These are phyloP conservation scores for Vesta saturnalis DNA, from an alignment of 2,888 invertebrate genomes.

Conservation along the genomic window DNA sequence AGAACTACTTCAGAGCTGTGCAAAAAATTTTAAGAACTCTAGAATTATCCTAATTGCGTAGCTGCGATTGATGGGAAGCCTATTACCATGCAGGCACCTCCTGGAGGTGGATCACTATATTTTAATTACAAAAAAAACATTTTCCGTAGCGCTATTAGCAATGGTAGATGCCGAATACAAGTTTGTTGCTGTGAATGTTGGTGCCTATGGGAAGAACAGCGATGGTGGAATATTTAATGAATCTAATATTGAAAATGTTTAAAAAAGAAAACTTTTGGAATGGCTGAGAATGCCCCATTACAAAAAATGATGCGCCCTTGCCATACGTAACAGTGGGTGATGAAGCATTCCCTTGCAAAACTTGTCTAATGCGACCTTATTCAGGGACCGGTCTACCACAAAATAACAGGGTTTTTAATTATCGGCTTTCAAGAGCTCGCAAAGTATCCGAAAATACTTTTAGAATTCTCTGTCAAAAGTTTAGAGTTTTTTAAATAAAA, in stretches of 20 bases:
- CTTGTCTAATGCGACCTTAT: not conserved
- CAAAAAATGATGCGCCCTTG: not conserved
- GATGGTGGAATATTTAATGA: slow-evolving; percentile 33
- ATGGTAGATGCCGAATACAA: too few species aligned
- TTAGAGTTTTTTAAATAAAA: too few species aligned
- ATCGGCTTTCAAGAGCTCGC: not conserved
- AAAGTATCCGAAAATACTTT: not conserved
- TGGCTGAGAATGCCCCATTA: not conserved
- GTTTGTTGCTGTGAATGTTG: too few species aligned
- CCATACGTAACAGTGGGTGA: not conserved
- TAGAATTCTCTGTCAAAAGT: too few species aligned
- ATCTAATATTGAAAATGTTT: too few species aligned
- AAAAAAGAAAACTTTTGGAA: slow-evolving; percentile 6
- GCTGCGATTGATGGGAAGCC: slow-evolving; percentile 46
- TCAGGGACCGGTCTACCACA: not conserved
- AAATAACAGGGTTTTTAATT: not conserved
- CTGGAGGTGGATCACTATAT: slow-evolving; percentile 41
- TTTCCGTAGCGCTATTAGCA: slow-evolving; percentile 46
- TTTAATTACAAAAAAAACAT: slow-evolving; percentile 43
- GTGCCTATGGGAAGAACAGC: too few species aligned
- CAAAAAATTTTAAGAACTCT: slow-evolving; percentile 29
- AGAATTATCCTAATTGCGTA: slow-evolving; percentile 40
- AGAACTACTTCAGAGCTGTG: not conserved
- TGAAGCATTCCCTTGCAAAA: not conserved
- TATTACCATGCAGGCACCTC: slow-evolving; percentile 42